phyloP scores from a whole-genome alignment of 2,888 invertebrate genomes.

The Himalopsyche anomala region DNA sequence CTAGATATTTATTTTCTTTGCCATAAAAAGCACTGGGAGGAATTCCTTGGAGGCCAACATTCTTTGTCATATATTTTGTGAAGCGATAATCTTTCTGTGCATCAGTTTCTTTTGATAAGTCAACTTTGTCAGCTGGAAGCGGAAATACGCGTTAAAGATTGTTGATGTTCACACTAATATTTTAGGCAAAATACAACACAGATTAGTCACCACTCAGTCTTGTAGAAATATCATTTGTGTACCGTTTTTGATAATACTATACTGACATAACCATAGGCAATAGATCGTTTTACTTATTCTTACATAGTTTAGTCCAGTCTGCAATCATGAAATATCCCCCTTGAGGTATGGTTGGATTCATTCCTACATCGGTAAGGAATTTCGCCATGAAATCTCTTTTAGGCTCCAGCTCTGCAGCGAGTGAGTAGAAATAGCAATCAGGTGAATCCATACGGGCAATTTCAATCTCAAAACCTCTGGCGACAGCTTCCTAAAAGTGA shows the following conservation, averaged over 20 bases:
- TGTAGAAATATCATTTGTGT: not conserved
- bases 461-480: constrained; percentile 92
- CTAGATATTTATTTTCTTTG: constrained; percentile 85
- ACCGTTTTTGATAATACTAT: constrained; percentile 32
- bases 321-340: constrained; percentile 99
- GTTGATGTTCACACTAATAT: not conserved
- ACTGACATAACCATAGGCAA: not conserved
- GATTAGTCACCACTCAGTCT: not conserved
- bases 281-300: constrained; percentile 64
- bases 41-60: constrained; percentile 94
- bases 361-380: constrained; percentile 86
- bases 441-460: constrained; percentile 81
- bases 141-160: constrained; percentile 53
- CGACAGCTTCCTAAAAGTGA: constrained; percentile 88
- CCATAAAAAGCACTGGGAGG: constrained; percentile 97
- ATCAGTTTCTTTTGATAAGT: constrained; percentile 83
- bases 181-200: not conserved
- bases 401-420: constrained; percentile 84
- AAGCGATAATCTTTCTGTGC: constrained; percentile 91
- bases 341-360: constrained; percentile 94
- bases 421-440: constrained; percentile 89
- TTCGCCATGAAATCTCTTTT: constrained; percentile 90
- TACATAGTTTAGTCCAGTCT: constrained; percentile 89
- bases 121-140: constrained; percentile 79
- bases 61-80: constrained; percentile 96